phyloP scores from a whole-genome alignment of 2,797 vertebrate genomes.

The Euthynnus affinis region DNA sequence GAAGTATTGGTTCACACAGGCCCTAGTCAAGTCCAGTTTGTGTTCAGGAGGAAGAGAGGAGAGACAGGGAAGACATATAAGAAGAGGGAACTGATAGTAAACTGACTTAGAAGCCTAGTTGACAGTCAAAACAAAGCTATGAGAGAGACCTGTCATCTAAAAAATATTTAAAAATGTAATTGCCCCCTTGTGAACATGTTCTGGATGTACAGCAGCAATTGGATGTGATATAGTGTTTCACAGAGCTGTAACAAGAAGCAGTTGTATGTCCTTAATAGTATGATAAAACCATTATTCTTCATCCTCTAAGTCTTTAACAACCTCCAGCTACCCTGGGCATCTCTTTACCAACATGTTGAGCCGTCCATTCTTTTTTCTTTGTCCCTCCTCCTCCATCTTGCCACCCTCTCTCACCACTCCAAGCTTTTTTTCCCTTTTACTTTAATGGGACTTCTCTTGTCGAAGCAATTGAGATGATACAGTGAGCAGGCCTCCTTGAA shows the following conservation, averaged over 20 bases:
- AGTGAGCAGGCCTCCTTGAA: slow-evolving; percentile 47
- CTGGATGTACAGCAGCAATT: slow-evolving; percentile 36
- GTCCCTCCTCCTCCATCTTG: not conserved
- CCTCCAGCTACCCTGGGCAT: slow-evolving; percentile 16
- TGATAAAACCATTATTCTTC: slow-evolving; percentile 48
- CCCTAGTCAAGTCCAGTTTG: not conserved
- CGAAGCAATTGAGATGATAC: slow-evolving; percentile 34
- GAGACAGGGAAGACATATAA: not conserved
- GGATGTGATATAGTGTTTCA: slow-evolving; percentile 44
- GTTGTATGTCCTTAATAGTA: slow-evolving; percentile 40
- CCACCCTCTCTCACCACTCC: not conserved
- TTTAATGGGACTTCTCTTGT: slow-evolving; percentile 32
- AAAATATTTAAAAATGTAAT: slow-evolving; percentile 8
- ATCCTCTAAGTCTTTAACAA: slow-evolving; percentile 8
- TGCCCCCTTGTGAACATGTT: slow-evolving; percentile 5
- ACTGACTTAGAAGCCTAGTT: too few relatives aligned
- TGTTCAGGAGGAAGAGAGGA: not conserved
- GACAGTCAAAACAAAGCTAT: not conserved
- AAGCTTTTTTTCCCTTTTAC: slow-evolving; percentile 9
- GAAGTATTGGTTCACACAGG: too few relatives aligned
- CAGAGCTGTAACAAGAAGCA: slow-evolving; percentile 39
- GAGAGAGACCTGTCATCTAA: not conserved
- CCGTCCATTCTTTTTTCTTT: not conserved
- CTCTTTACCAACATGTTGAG: not conserved
- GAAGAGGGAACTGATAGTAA: too few relatives aligned